Percentiles rank a stretch among this genome's conserved stretches.
These are phyloP conservation scores for Enteromius radiatus DNA, from an alignment of 2,797 vertebrate species.

Conservation along the genomic window DNA sequence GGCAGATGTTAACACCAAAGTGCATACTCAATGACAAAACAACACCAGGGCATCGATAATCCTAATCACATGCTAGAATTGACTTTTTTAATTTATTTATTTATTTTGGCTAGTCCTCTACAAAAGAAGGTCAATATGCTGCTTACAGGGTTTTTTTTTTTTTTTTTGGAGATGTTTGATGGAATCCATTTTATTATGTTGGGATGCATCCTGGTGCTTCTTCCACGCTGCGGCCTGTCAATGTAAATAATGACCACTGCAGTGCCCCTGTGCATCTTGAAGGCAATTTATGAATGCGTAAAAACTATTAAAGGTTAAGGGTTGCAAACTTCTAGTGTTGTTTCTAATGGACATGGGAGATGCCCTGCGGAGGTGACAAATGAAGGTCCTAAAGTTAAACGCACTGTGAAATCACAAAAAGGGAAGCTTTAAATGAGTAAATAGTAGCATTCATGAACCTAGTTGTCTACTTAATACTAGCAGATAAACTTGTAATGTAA, in stretches of 20 bases:
- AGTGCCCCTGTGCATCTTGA: constrained; percentile 66
- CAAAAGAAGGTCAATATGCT: constrained; percentile 28
- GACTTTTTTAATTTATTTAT: constrained; percentile 10
- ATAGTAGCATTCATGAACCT: constrained; percentile 73
- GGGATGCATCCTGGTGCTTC: constrained; percentile 45
- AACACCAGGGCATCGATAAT: constrained; percentile 32
- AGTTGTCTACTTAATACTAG: constrained; percentile 65
- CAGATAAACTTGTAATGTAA: constrained; percentile 68
- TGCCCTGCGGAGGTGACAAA: constrained; percentile 80
- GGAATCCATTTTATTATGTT: constrained; percentile 42
- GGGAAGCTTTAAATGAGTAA: constrained; percentile 60
- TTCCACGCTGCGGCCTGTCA: constrained; percentile 59
- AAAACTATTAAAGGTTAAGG: constrained; percentile 78
- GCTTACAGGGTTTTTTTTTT: constrained; percentile 3
- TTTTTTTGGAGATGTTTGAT: constrained; percentile 25
- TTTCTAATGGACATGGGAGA: constrained; percentile 80
- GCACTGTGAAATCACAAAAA: constrained; percentile 82
- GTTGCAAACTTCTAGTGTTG: constrained; percentile 71
- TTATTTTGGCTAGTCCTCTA: not conserved
- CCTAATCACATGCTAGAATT: constrained; percentile 33
- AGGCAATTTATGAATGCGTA: constrained; percentile 75
- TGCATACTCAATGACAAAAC: constrained; percentile 53
- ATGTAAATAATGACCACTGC: constrained; percentile 64
- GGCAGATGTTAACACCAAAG: constrained; percentile 63
- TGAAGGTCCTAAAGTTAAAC: constrained; percentile 83